Evolutionary conservation across 2,888 invertebrate species (phyloP).

Genomic region (Cephalotes varians): DNA sequence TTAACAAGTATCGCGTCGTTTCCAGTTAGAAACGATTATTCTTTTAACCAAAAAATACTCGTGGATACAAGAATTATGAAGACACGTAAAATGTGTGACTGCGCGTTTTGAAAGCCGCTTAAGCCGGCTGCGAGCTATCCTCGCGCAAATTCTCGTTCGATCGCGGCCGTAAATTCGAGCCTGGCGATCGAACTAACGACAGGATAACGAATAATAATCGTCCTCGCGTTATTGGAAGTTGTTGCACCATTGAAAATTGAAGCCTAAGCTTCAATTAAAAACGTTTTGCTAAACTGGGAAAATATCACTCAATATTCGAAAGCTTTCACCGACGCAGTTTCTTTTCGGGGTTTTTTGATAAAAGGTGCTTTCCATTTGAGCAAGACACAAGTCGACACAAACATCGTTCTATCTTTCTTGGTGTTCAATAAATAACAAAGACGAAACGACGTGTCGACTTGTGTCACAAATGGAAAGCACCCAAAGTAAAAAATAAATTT

Average conservation of each 20-base stretch:
- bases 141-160: constrained; percentile 62
- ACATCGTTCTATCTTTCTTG: too few relatives aligned
- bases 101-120: constrained; percentile 61
- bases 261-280: constrained; percentile 57
- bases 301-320: constrained; percentile 7
- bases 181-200: constrained; percentile 79
- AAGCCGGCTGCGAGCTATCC: constrained; percentile 49
- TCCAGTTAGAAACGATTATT: not conserved
- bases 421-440: too few relatives aligned
- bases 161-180: constrained; percentile 47
- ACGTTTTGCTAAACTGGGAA: constrained; percentile 20
- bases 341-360: not conserved
- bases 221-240: constrained; percentile 80
- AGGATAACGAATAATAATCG: constrained; percentile 82
- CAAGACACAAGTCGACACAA: too few relatives aligned
- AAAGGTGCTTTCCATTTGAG: too few relatives aligned
- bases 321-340: not conserved
- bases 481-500: not conserved
- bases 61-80: constrained; percentile 12
- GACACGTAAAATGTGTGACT: constrained; percentile 11
- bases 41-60: constrained; percentile 6
- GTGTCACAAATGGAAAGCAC: too few relatives aligned
- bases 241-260: constrained; percentile 77
- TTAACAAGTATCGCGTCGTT: not conserved
- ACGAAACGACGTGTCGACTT: too few relatives aligned